These are phyloP conservation scores for Agrilus cyanescens DNA, from an alignment of 2,888 invertebrate species.

Conservation along the genomic window DNA sequence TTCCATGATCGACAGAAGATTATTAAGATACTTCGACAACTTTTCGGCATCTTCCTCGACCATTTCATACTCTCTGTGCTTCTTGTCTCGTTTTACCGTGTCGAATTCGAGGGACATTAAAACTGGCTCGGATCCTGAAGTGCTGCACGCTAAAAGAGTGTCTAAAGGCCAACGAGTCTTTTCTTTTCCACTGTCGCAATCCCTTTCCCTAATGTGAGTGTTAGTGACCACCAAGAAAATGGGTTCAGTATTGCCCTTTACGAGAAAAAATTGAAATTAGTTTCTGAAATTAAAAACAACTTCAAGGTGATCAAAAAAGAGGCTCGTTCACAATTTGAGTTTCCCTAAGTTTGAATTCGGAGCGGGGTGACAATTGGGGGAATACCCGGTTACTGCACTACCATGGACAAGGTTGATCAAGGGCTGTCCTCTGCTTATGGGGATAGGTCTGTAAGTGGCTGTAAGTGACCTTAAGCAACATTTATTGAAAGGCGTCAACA, in stretches of 20 bases:
- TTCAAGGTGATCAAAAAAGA: too few relatives aligned
- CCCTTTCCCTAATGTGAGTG: constrained; percentile 30
- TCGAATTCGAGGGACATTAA: constrained; percentile 47
- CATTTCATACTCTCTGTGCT: constrained; percentile 45
- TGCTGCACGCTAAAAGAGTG: constrained; percentile 40
- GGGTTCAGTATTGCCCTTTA: constrained; percentile 27
- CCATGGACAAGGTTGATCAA: too few relatives aligned
- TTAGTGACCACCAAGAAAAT: constrained; percentile 32
- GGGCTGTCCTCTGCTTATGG: too few relatives aligned
- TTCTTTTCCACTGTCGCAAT: constrained; percentile 27
- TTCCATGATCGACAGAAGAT: constrained; percentile 20
- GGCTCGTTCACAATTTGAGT: too few relatives aligned
- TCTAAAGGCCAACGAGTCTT: constrained; percentile 38
- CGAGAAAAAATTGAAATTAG: background rate
- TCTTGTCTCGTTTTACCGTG: constrained; percentile 45
- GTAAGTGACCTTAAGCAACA: too few relatives aligned
- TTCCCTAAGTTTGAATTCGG: too few relatives aligned
- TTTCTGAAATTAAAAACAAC: too few relatives aligned
- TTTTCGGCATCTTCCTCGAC: constrained; percentile 42
- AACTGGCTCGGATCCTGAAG: constrained; percentile 21
- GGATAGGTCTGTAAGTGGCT: too few relatives aligned
- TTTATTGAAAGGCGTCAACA: too few relatives aligned
- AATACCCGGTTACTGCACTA: too few relatives aligned
- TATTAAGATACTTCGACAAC: constrained; percentile 22
- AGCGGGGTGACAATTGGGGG: too few relatives aligned